These are phyloP conservation scores for Dendroctonus valens DNA, from an alignment of 1,140 invertebrate species.

Conservation along the genomic window DNA sequence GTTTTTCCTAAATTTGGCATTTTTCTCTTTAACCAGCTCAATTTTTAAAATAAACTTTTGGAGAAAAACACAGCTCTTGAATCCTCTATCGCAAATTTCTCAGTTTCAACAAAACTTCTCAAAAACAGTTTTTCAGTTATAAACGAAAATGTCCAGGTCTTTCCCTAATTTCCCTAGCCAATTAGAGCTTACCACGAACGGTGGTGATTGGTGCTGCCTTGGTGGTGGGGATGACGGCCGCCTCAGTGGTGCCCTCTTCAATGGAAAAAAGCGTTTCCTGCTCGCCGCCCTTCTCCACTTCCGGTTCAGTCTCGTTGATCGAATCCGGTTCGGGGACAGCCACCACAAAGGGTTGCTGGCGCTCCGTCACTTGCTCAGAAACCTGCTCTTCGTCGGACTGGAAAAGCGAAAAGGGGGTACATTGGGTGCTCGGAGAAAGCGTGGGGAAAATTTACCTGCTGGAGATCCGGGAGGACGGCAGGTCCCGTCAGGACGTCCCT, in stretches of 20 bases:
- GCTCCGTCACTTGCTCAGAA: constrained; percentile 17
- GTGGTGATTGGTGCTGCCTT: neutral
- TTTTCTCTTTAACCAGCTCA: too few species aligned
- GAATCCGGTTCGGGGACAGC: constrained; percentile 15
- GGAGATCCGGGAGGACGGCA: constrained; percentile 10
- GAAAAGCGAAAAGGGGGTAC: neutral
- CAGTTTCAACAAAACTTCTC: too few species aligned
- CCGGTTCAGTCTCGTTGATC: constrained; percentile 24
- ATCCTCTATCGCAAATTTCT: too few species aligned
- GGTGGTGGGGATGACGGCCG: constrained; percentile 1
- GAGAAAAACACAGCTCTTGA: too few species aligned
- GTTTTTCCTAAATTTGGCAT: too few species aligned
- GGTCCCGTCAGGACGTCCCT: neutral
- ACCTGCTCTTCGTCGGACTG: neutral
- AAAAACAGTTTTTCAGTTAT: too few species aligned
- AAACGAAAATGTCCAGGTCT: too few species aligned
- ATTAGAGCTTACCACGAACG: neutral
- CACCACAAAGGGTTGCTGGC: constrained; percentile 6
- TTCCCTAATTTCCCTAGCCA: too few species aligned
- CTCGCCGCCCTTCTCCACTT: constrained; percentile 9
- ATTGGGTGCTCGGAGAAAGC: too few species aligned
- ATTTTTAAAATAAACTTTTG: too few species aligned
- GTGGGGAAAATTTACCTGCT: constrained; percentile 1
- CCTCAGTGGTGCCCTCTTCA: constrained; percentile 20
- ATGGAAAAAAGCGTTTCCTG: constrained; percentile 26